Percentiles rank a stretch among this genome's conserved stretches.
Conservation (phyloP, 2,113 vertebrate genomes). For the Crotalus helleri region DNA sequence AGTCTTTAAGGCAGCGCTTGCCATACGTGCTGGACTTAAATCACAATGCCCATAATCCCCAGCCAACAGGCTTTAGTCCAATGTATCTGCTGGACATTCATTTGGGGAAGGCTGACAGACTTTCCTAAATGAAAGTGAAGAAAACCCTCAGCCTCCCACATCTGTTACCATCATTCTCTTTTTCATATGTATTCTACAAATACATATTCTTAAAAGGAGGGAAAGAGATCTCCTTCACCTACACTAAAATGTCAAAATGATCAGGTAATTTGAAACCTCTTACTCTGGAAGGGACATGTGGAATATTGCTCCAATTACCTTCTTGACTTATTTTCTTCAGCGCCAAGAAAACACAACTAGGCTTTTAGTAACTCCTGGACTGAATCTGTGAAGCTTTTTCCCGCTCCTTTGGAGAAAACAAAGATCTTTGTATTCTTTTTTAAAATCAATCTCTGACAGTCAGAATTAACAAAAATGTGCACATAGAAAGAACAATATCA, state of each 20-base stretch:
- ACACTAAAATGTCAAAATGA: neutral
- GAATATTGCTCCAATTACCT: constrained; percentile 31
- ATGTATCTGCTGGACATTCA: neutral
- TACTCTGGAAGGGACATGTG: neutral
- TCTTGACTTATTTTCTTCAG: constrained; percentile 37
- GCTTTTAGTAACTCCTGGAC: neutral
- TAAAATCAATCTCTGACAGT: constrained; percentile 38
- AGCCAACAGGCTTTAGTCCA: neutral
- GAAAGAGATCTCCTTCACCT: neutral
- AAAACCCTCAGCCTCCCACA: neutral
- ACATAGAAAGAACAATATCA: constrained; percentile 35
- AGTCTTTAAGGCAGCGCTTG: neutral
- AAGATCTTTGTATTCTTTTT: constrained; percentile 9
- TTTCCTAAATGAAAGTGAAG: neutral
- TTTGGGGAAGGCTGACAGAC: neutral
- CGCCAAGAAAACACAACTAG: constrained; percentile 43
- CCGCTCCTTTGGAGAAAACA: neutral
- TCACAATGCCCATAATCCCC: neutral
- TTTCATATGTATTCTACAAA: neutral
- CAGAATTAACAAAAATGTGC: constrained; percentile 43
- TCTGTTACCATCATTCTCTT: neutral
- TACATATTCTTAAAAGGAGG: neutral
- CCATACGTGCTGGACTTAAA: neutral
- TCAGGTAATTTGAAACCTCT: neutral
- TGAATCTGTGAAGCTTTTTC: neutral